phyloP scores from a whole-genome alignment of 2,113 vertebrate species.

The Tonatia bakeri region DNA sequence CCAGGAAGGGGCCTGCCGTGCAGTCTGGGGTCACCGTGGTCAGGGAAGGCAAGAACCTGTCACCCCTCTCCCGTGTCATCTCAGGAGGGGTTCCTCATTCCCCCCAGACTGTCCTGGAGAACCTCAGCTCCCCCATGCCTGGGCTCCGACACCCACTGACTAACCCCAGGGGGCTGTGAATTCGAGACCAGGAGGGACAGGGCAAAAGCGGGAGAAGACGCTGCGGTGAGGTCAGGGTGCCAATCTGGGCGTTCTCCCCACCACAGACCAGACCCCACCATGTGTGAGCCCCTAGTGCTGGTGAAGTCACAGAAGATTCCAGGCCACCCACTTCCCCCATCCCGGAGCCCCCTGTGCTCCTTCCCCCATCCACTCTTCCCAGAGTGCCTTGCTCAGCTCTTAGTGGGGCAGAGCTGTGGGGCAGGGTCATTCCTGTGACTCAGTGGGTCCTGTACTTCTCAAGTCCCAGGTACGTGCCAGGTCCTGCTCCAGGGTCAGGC shows the following conservation, averaged over 20 bases:
- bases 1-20: not conserved
- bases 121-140: not conserved
- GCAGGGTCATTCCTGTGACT: not conserved
- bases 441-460: not conserved
- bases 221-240: no score
- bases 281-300: accelerated
- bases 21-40: accelerated
- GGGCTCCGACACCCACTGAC: not conserved
- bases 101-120: not conserved
- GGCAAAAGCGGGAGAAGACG: not conserved
- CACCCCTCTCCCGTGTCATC: accelerated
- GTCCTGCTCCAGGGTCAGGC: no score
- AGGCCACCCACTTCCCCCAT: not conserved
- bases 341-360: no score
- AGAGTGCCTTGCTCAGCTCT: not conserved
- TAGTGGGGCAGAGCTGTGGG: not conserved
- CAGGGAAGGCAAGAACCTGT: not conserved
- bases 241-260: not conserved
- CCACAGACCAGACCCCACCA: not conserved
- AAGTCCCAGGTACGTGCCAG: not conserved
- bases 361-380: not conserved
- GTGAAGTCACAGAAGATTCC: not conserved
- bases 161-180: no score
- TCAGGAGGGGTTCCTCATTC: not conserved
- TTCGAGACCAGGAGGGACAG: not conserved